A percentile compares a stretch with the other conserved stretches of the same genome.
Conservation (phyloP, 2,113 vertebrate genomes). For the Oncorhynchus kisutch region DNA sequence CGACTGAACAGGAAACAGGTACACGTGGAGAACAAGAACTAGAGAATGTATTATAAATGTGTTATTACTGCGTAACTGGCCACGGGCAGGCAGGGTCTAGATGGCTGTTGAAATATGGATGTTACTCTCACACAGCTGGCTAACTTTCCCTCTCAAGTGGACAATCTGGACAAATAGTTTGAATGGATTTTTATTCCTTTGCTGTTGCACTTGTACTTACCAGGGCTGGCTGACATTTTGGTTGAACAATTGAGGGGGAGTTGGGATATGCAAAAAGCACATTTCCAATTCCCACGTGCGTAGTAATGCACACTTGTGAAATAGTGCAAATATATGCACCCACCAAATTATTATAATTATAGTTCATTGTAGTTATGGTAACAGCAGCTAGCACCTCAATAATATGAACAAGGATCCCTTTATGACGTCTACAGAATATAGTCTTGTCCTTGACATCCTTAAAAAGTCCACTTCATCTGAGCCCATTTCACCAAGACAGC, state of each 20-base stretch:
- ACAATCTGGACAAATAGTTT: constrained; percentile 60
- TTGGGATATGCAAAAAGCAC: too few relatives aligned
- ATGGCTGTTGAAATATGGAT: constrained; percentile 73
- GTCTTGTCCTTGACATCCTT: too few relatives aligned
- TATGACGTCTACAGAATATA: too few relatives aligned
- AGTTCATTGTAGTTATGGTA: neutral
- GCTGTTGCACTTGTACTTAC: neutral
- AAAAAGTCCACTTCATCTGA: neutral
- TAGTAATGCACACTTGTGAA: too few relatives aligned
- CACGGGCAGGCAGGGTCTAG: constrained; percentile 71
- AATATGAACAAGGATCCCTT: neutral
- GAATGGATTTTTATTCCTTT: constrained; percentile 61
- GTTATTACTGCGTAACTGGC: constrained; percentile 73
- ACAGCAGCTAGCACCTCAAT: neutral
- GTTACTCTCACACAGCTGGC: constrained; percentile 57
- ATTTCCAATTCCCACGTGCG: too few relatives aligned
- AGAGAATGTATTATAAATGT: constrained; percentile 76
- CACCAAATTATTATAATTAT: too few relatives aligned
- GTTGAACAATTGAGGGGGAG: neutral
- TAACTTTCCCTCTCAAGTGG: constrained; percentile 61
- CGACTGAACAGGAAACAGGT: constrained; percentile 52
- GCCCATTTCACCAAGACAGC: neutral
- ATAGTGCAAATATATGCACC: too few relatives aligned
- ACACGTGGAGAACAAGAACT: constrained; percentile 67
- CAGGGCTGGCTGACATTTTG: neutral